Conservation (phyloP, 37 sponge, comb jelly and placozoan species). For the Haliclona indistincta region DNA sequence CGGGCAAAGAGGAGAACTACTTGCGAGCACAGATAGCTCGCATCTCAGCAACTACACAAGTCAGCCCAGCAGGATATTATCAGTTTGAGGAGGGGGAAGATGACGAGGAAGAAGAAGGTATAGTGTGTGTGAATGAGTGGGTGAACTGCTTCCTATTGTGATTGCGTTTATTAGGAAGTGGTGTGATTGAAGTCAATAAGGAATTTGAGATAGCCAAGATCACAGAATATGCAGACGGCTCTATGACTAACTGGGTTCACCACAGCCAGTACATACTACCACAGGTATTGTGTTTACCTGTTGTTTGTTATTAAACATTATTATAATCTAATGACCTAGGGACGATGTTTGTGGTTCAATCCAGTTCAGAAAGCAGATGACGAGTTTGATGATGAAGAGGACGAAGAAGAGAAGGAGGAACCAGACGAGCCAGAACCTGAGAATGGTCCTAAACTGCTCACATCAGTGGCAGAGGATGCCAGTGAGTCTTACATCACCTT, state of each 20-base stretch:
- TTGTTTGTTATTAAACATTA: not conserved
- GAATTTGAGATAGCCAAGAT: slow-evolving; percentile 83
- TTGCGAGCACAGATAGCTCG: slow-evolving; percentile 96
- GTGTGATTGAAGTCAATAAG: slow-evolving; percentile 68
- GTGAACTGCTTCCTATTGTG: not conserved
- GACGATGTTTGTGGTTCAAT: slow-evolving; percentile 97
- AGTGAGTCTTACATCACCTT: slow-evolving; percentile 32
- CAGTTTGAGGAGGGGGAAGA: slow-evolving; percentile 92
- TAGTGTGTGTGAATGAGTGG: not conserved
- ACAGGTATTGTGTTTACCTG: slow-evolving; percentile 53
- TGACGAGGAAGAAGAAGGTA: slow-evolving; percentile 80
- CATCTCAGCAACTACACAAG: slow-evolving; percentile 89
- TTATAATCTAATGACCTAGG: slow-evolving; percentile 32
- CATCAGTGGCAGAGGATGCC: slow-evolving; percentile 84
- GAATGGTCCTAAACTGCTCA: slow-evolving; percentile 92
- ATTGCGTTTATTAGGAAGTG: slow-evolving; percentile 12
- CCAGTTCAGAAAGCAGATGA: slow-evolving; percentile 95
- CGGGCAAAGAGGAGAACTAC: slow-evolving; percentile 92
- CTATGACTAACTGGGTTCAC: slow-evolving; percentile 90
- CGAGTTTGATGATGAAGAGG: slow-evolving; percentile 94
- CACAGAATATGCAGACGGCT: slow-evolving; percentile 81
- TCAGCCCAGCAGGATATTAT: slow-evolving; percentile 89
- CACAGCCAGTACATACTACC: slow-evolving; percentile 93
- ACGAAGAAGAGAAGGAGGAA: slow-evolving; percentile 93
- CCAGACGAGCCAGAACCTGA: slow-evolving; percentile 95